These are phyloP conservation scores for Dinomys branickii DNA, from an alignment of 2,113 vertebrate genomes.

Conservation along the genomic window DNA sequence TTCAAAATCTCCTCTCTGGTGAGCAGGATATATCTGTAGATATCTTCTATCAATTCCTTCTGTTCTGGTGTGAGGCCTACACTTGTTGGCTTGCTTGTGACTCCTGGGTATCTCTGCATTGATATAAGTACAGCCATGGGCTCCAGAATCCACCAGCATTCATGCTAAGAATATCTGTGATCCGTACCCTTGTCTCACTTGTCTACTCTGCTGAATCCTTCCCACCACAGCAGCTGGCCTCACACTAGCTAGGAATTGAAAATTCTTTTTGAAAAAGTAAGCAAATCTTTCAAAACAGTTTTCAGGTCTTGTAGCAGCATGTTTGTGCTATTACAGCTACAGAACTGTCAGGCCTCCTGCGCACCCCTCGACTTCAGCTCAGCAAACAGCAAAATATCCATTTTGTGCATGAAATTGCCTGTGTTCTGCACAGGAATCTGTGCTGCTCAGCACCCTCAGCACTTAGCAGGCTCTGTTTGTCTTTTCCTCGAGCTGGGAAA, in stretches of 20 bases:
- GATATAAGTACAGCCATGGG: background rate
- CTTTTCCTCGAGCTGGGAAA: constrained; percentile 50
- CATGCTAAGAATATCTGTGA: background rate
- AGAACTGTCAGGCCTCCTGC: constrained; percentile 49
- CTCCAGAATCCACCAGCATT: background rate
- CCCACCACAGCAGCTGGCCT: background rate
- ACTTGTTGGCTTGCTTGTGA: background rate
- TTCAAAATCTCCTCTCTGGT: background rate
- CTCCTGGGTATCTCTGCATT: background rate
- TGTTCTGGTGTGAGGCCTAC: constrained; percentile 9
- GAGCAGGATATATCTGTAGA: background rate
- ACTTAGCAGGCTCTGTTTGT: background rate
- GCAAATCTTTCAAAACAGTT: constrained; percentile 62
- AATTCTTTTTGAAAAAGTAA: constrained; percentile 74
- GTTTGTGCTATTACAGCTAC: constrained; percentile 63
- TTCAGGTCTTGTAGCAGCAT: constrained; percentile 62
- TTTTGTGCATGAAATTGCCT: constrained; percentile 73
- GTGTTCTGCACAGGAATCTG: constrained; percentile 41
- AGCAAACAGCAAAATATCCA: constrained; percentile 71
- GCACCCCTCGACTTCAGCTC: constrained; percentile 58
- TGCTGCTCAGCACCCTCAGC: constrained; percentile 18
- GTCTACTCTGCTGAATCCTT: background rate
- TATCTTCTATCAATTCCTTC: constrained; percentile 50
- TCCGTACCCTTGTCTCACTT: background rate
- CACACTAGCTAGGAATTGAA: background rate